A percentile compares a stretch with the other conserved stretches of the same genome.
These are phyloP conservation scores for Drosophila meridiana DNA, from an alignment of 2,888 invertebrate genomes.

Conservation along the genomic window DNA sequence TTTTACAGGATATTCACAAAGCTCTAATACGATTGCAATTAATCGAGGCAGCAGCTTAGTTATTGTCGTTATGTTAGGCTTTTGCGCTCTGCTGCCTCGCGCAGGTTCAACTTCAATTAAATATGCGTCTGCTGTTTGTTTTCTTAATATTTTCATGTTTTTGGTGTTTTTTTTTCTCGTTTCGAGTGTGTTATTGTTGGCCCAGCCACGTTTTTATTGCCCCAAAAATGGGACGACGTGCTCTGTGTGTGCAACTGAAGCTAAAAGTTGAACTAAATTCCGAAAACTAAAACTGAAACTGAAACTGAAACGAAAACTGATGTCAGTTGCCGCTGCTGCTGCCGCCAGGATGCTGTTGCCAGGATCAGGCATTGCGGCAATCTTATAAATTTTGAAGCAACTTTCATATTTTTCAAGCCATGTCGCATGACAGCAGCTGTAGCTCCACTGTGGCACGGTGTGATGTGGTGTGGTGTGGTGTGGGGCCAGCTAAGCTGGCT, in stretches of 20 bases:
- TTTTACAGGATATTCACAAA: constrained; percentile 1
- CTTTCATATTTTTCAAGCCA: constrained; percentile 75
- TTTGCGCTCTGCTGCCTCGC: constrained; percentile 49
- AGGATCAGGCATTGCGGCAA: constrained; percentile 30
- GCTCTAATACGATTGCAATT: background rate
- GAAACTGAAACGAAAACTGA: constrained; percentile 28
- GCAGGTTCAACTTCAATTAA: constrained; percentile 66
- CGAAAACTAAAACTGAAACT: constrained; percentile 37
- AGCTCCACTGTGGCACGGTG: background rate
- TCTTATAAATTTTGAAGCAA: constrained; percentile 77
- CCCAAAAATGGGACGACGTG: constrained; percentile 61
- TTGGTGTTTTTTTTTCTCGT: background rate
- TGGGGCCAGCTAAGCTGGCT: constrained; percentile 16
- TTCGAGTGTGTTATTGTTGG: background rate
- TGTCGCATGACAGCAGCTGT: constrained; percentile 21
- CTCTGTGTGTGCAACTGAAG: constrained; percentile 58
- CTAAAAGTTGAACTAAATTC: constrained; percentile 30
- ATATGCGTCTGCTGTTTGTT: constrained; percentile 71
- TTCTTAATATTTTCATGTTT: constrained; percentile 17
- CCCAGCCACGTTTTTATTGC: constrained; percentile 72
- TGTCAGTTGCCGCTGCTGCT: constrained; percentile 7
- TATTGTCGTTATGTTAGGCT: constrained; percentile 40
- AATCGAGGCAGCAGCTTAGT: constrained; percentile 15
- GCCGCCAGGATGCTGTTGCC: constrained; percentile 25
- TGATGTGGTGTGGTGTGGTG: background rate